phyloP scores from a whole-genome alignment of 2,888 invertebrate species.

The Macropis europaea region DNA sequence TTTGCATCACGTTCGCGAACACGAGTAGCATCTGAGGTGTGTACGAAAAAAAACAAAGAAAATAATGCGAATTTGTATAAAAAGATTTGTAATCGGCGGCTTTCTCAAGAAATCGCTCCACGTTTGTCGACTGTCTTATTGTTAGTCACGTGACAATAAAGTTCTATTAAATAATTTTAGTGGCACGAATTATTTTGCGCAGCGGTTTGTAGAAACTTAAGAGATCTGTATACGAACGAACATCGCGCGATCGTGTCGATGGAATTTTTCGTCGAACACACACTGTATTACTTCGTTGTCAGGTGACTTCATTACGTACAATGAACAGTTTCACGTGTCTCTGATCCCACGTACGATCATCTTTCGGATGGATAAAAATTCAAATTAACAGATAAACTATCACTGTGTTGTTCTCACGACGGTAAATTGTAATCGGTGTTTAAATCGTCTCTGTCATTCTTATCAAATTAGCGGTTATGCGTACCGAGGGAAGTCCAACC shows the following conservation, averaged over 20 bases:
- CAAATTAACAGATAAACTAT: slow-evolving; percentile 33
- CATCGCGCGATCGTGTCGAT: slow-evolving; percentile 14
- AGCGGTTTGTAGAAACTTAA: background rate
- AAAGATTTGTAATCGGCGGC: slow-evolving; percentile 66
- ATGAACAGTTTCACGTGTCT: slow-evolving; percentile 22
- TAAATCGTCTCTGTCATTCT: slow-evolving; percentile 4
- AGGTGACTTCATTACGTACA: slow-evolving; percentile 8
- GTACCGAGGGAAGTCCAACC: slow-evolving; percentile 20
- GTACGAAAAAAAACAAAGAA: background rate
- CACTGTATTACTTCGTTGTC: slow-evolving; percentile 16
- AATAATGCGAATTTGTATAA: slow-evolving; percentile 71
- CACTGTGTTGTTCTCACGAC: background rate
- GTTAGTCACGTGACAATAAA: slow-evolving; percentile 72
- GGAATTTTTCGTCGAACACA: no score
- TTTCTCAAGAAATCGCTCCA: slow-evolving; percentile 52
- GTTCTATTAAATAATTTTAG: slow-evolving; percentile 56
- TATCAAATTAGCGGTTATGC: slow-evolving; percentile 27
- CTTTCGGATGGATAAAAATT: slow-evolving; percentile 15
- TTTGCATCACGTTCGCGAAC: slow-evolving; percentile 32
- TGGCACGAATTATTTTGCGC: slow-evolving; percentile 31
- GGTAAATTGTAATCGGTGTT: slow-evolving; percentile 29
- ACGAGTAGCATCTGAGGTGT: slow-evolving; percentile 40
- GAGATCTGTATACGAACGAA: background rate
- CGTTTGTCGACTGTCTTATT: slow-evolving; percentile 63
- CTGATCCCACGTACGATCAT: slow-evolving; percentile 9